phyloP scores from a whole-genome alignment of 2,113 vertebrate genomes.

The Sterrhoptilus dennistouni region DNA sequence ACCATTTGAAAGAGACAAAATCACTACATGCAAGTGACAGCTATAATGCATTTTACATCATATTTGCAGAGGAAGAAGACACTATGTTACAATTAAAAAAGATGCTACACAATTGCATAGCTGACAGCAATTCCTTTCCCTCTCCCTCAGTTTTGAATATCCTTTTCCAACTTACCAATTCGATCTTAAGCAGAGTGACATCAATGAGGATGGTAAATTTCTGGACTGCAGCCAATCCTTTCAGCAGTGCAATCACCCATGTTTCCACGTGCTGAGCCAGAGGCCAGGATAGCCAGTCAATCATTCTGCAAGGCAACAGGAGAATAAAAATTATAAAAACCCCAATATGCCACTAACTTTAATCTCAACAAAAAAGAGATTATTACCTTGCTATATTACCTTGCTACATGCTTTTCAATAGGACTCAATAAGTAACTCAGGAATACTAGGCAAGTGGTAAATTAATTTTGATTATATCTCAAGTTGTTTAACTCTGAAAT shows the following conservation, averaged over 20 bases:
- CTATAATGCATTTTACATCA: neutral
- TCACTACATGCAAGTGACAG: neutral
- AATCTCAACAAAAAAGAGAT: neutral
- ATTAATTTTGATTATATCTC: neutral
- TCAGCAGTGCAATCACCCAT: constrained; percentile 94
- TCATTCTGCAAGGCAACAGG: constrained; percentile 86
- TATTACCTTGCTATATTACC: neutral
- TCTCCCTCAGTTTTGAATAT: neutral
- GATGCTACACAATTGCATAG: neutral
- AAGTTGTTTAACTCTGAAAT: neutral
- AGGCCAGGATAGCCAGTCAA: constrained; percentile 98
- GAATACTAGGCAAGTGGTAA: neutral
- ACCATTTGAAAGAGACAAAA: neutral
- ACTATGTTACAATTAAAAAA: neutral
- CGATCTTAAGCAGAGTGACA: constrained; percentile 96
- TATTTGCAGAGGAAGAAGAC: neutral
- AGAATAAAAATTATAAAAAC: neutral
- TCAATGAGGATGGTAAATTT: constrained; percentile 99
- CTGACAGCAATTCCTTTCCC: neutral
- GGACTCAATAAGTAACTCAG: neutral
- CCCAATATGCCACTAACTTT: neutral
- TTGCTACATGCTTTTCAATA: neutral
- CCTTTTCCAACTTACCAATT: constrained; percentile 82
- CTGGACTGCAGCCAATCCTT: constrained; percentile 95
- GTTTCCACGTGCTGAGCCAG: constrained; percentile 95